phyloP scores from a whole-genome alignment of 2,113 vertebrate species.

The Baryphthengus martii region DNA sequence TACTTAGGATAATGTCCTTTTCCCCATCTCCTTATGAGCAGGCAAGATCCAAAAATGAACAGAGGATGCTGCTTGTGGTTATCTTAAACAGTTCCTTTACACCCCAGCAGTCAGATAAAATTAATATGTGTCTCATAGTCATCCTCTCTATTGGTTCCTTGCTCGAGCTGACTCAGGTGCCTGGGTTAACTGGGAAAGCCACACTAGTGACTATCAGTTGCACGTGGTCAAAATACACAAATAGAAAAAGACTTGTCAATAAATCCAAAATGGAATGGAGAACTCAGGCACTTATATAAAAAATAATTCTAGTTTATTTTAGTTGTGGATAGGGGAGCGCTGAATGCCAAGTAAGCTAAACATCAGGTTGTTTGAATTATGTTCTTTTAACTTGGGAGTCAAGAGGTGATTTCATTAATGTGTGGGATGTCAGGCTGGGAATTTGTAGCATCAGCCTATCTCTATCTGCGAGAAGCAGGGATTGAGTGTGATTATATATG shows the following conservation, averaged over 20 bases:
- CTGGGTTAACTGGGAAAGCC: neutral
- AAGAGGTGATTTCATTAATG: neutral
- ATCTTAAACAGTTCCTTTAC: neutral
- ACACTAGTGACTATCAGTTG: neutral
- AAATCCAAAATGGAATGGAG: neutral
- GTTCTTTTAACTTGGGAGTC: neutral
- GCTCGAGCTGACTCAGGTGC: neutral
- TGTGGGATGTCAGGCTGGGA: neutral
- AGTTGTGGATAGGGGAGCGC: neutral
- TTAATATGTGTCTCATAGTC: neutral
- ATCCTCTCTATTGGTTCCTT: neutral
- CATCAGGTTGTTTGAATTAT: neutral
- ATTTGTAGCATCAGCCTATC: neutral
- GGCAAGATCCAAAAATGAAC: neutral
- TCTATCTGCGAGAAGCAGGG: neutral
- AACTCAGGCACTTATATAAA: neutral
- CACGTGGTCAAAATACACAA: neutral
- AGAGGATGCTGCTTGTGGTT: neutral
- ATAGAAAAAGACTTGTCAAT: neutral
- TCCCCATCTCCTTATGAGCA: neutral
- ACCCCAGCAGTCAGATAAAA: neutral
- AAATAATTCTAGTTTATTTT: neutral
- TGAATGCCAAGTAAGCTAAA: neutral
- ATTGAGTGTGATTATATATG: neutral
- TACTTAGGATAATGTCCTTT: neutral